These are phyloP conservation scores for Nothocercus nigrocapillus DNA, from an alignment of 2,113 vertebrate genomes.

Conservation along the genomic window DNA sequence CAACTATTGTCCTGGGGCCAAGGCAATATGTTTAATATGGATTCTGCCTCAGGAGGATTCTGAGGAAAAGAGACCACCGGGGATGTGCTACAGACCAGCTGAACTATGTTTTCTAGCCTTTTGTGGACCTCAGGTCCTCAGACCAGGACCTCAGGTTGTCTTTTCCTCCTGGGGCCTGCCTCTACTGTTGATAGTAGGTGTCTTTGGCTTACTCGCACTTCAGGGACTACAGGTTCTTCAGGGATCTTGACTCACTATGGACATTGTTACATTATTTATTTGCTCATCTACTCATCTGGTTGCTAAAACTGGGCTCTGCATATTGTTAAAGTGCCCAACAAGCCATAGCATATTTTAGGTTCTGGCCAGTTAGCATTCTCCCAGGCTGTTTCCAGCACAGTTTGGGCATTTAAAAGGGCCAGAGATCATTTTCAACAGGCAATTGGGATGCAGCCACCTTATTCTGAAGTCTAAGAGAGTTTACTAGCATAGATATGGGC, in stretches of 20 bases:
- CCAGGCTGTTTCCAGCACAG: not conserved
- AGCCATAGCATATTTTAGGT: not conserved
- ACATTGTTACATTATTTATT: not conserved
- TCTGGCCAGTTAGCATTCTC: not conserved
- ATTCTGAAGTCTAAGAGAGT: not conserved
- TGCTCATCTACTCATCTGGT: not conserved
- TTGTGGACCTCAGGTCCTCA: not conserved
- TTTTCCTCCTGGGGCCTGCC: too few relatives aligned
- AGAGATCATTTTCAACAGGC: not conserved
- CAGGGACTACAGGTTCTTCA: accelerated
- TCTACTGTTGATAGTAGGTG: too few relatives aligned
- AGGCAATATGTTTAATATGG: not conserved
- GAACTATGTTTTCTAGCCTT: not conserved
- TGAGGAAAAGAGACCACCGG: not conserved
- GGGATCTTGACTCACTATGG: not conserved
- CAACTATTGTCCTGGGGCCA: not conserved
- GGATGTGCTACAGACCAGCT: not conserved
- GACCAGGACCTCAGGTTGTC: not conserved
- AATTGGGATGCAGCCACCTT: not conserved
- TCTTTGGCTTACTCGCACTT: not conserved
- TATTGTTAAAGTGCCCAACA: not conserved
- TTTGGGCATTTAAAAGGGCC: not conserved
- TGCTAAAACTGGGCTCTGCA: not conserved
- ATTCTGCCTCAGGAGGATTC: not conserved
- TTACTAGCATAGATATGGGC: not conserved